Conservation (phyloP, 2,113 vertebrate species). For the Apaloderma vittatum region DNA sequence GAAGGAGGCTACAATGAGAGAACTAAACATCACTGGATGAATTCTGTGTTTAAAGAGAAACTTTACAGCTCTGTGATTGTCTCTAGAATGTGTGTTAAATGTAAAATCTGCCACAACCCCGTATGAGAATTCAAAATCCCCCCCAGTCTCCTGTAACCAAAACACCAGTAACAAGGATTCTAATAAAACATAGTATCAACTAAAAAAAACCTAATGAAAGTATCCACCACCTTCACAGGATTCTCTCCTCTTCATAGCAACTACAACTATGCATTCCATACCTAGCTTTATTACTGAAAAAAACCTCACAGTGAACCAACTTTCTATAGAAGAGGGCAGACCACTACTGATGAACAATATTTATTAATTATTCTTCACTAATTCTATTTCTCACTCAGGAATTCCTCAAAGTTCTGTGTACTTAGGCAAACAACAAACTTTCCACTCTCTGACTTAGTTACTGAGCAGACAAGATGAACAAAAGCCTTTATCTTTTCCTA, state of each 20-base stretch:
- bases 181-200: background rate
- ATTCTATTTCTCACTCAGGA: background rate
- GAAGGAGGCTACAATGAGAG: slow-evolving; percentile 89
- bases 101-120: background rate
- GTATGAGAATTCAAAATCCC: background rate
- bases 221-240: background rate
- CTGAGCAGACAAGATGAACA: background rate
- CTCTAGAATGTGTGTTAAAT: background rate
- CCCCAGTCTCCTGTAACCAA: background rate
- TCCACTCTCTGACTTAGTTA: background rate
- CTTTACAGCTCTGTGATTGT: background rate
- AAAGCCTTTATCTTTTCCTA: background rate
- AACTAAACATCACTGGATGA: slow-evolving; percentile 55
- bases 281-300: background rate
- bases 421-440: background rate
- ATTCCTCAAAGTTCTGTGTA: background rate
- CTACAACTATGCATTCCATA: background rate
- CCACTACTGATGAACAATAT: rapidly evolving
- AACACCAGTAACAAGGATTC: background rate
- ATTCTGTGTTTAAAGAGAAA: slow-evolving; percentile 4
- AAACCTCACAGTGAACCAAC: background rate
- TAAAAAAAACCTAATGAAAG: background rate
- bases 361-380: background rate
- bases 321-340: background rate
- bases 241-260: background rate